Percentiles rank a stretch among this genome's conserved stretches.
Conservation (phyloP, 2,113 vertebrate genomes). For the Pionites leucogaster region DNA sequence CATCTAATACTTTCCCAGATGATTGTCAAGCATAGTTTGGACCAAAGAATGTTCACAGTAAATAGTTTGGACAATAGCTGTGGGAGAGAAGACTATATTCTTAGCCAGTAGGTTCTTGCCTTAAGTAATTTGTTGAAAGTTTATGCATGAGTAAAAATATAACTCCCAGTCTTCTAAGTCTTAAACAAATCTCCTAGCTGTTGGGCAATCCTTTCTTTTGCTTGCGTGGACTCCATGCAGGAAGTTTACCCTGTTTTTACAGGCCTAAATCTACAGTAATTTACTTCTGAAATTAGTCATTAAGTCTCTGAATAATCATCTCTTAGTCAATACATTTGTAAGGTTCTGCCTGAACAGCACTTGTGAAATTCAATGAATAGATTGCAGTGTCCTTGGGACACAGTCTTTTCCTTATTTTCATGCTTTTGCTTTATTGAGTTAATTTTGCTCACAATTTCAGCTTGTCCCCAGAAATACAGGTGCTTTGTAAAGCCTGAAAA, state of each 20-base stretch:
- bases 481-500: conserved; percentile 32
- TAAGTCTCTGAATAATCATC: background rate
- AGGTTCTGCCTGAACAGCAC: background rate
- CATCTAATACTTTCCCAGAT: background rate
- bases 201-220: background rate
- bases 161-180: background rate
- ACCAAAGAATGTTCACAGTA: background rate
- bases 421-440: background rate
- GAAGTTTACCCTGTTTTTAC: background rate
- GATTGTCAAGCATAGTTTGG: background rate
- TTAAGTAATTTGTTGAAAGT: background rate
- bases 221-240: background rate
- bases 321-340: accelerated
- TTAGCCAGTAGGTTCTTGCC: background rate
- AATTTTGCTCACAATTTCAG: conserved; percentile 10
- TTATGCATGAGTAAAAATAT: background rate
- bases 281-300: background rate
- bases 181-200: background rate
- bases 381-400: background rate
- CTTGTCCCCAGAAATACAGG: background rate
- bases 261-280: background rate
- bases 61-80: background rate
- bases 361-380: background rate
- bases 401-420: background rate
- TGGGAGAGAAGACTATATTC: background rate